Evolutionary conservation across 2,113 vertebrate species (phyloP).

Genomic region (Vidua chalybeata): DNA sequence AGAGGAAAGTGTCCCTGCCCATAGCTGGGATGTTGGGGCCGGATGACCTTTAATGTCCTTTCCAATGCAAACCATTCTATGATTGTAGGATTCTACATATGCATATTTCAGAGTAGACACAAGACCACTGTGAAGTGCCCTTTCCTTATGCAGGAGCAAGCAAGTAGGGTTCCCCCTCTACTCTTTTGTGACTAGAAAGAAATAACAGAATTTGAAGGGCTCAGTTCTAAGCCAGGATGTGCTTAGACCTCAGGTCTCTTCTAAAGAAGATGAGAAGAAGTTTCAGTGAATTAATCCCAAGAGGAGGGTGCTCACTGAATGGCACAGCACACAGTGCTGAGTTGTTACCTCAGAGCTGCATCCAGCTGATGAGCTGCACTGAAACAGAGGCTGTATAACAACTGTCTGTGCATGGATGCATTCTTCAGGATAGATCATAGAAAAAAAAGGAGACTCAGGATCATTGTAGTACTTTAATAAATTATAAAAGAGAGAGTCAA

Average conservation of each 20-base stretch:
- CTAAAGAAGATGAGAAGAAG: background rate
- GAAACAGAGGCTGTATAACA: background rate
- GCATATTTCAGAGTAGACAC: background rate
- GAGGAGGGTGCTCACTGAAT: background rate
- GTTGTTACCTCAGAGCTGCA: background rate
- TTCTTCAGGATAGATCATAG: background rate
- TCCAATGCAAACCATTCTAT: background rate
- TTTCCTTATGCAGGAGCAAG: background rate
- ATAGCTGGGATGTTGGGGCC: background rate
- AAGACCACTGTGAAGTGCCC: background rate
- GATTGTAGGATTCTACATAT: background rate
- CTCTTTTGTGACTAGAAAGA: background rate
- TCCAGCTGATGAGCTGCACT: background rate
- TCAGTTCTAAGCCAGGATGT: background rate
- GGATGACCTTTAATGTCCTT: background rate
- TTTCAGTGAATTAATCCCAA: accelerated
- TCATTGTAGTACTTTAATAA: background rate
- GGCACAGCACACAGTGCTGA: background rate
- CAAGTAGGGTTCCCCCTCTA: background rate
- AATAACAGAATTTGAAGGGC: background rate
- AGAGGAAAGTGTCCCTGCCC: background rate
- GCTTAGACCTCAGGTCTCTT: background rate
- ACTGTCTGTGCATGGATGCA: accelerated
- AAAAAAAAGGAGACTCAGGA: background rate
- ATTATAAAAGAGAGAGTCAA: background rate